Percentiles rank a stretch among this genome's conserved stretches.
Conservation (phyloP, 2,888 invertebrate species). For the Synanthedon vespiformis region DNA sequence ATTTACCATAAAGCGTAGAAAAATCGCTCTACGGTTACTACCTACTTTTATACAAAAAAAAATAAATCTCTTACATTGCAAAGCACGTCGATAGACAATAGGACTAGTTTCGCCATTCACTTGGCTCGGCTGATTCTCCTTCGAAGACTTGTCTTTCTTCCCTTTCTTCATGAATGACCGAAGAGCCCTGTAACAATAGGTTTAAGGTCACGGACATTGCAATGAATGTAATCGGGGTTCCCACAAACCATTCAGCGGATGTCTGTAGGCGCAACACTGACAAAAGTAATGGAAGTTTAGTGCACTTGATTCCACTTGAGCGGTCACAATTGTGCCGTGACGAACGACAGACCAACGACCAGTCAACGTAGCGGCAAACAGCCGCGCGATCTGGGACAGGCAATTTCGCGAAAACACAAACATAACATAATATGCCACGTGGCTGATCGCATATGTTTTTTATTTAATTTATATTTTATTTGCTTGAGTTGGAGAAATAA, state of each 20-base stretch:
- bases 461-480: too few species aligned
- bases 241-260: conserved; percentile 35
- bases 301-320: conserved; percentile 62
- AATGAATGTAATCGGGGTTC: conserved; percentile 14
- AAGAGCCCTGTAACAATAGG: conserved; percentile 48
- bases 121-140: conserved; percentile 17
- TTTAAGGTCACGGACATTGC: not conserved
- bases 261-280: conserved; percentile 48
- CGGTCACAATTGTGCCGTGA: conserved; percentile 48
- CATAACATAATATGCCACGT: too few species aligned
- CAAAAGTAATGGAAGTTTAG: conserved; percentile 54
- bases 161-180: conserved; percentile 65
- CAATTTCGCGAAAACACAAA: too few species aligned
- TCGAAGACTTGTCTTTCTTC: conserved; percentile 36
- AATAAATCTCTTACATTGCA: conserved; percentile 42
- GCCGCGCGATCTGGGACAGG: conserved; percentile 1
- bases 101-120: conserved; percentile 50
- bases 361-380: conserved; percentile 8
- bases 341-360: conserved; percentile 22
- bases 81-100: conserved; percentile 47
- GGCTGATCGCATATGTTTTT: too few species aligned
- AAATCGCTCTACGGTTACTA: too few species aligned
- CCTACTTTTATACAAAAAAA: too few species aligned
- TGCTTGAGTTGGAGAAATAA: too few species aligned
- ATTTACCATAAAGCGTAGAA: too few species aligned